Conservation (phyloP, 2,888 invertebrate genomes). For the Clostera curtula region DNA sequence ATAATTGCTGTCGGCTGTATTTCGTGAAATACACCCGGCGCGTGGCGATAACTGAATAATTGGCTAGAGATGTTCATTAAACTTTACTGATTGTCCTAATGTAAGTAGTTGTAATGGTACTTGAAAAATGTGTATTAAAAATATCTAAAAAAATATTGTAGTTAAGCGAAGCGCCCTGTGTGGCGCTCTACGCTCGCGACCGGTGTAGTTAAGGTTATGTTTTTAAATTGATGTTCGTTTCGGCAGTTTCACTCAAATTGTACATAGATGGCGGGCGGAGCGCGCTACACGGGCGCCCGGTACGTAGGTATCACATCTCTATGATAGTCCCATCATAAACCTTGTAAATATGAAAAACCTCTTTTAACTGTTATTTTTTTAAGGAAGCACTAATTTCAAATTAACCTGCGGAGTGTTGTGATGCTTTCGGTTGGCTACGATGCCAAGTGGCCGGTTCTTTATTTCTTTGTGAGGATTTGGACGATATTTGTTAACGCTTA, state of each 20-base stretch:
- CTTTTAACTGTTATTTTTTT: conserved; percentile 68
- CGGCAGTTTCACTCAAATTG: conserved; percentile 37
- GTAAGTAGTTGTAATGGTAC: conserved; percentile 54
- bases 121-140: conserved; percentile 31
- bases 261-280: conserved; percentile 36
- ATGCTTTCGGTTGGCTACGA: conserved; percentile 20
- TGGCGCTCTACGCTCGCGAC: conserved; percentile 23
- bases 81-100: conserved; percentile 43
- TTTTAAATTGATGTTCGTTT: conserved; percentile 20
- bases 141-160: conserved; percentile 36
- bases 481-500: too few relatives aligned
- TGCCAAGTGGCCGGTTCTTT: too few relatives aligned
- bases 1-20: conserved; percentile 26
- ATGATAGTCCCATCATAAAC: conserved; percentile 16
- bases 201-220: conserved; percentile 27
- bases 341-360: conserved; percentile 69
- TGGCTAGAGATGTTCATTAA: conserved; percentile 38
- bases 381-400: conserved; percentile 49
- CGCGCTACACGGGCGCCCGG: conserved; percentile 18
- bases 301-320: conserved; percentile 24
- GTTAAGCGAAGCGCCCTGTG: conserved; percentile 33
- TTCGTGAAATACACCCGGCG: too few relatives aligned
- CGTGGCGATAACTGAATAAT: conserved; percentile 26
- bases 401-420: conserved; percentile 33
- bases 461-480: too few relatives aligned